Evolutionary conservation across 2,888 invertebrate species (phyloP).

Genomic region (Zeuzera pyrina): DNA sequence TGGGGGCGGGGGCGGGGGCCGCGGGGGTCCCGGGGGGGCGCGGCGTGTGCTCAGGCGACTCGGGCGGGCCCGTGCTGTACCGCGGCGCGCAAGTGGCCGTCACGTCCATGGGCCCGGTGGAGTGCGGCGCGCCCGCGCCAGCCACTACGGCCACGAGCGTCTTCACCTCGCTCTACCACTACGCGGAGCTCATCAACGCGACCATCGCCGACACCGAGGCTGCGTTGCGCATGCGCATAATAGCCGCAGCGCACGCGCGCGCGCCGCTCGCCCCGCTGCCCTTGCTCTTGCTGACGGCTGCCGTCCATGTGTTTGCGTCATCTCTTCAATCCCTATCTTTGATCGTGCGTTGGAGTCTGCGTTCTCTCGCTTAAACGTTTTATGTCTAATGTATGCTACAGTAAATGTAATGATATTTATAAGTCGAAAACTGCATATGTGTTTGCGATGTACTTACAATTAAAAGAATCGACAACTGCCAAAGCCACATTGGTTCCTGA

Average conservation of each 20-base stretch:
- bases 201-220: conserved; percentile 36
- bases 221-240: conserved; percentile 27
- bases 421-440: too few species aligned
- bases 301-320: too few species aligned
- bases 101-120: conserved; percentile 50
- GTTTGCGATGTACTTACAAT: too few species aligned
- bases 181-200: conserved; percentile 38
- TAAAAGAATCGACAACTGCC: too few species aligned
- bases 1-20: conserved; percentile 3
- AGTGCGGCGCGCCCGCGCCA: conserved; percentile 21
- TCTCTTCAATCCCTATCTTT: too few species aligned
- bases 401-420: too few species aligned
- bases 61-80: conserved; percentile 49
- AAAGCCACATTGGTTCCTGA: too few species aligned
- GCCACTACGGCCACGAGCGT: conserved; percentile 37
- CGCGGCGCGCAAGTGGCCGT: conserved; percentile 36
- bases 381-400: too few species aligned
- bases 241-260: conserved; percentile 4
- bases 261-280: not conserved
- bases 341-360: too few species aligned
- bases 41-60: conserved; percentile 58
- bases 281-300: too few species aligned
- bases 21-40: conserved; percentile 12
- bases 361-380: too few species aligned
- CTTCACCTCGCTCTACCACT: conserved; percentile 42